Conservation (phyloP, 2,888 invertebrate genomes). For the Vannuccia rotundouncinata region DNA sequence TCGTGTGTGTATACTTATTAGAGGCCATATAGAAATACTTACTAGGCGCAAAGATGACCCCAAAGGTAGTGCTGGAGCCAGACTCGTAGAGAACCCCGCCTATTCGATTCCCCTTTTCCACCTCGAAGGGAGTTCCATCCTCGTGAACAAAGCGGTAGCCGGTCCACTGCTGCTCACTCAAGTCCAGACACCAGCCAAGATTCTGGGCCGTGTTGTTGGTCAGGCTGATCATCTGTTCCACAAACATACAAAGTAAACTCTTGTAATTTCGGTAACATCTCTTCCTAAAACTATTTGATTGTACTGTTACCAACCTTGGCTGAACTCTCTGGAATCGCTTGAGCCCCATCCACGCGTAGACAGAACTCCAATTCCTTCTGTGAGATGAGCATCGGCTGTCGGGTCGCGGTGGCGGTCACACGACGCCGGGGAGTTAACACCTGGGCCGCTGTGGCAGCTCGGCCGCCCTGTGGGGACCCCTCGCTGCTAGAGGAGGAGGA, state of each 20-base stretch:
- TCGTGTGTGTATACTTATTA: no score
- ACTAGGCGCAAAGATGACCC: slow-evolving; percentile 53
- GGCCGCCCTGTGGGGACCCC: slow-evolving; percentile 42
- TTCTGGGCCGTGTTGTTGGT: slow-evolving; percentile 50
- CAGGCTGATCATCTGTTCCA: slow-evolving; percentile 46
- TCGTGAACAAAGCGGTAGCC: slow-evolving; percentile 52
- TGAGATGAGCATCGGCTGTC: slow-evolving; percentile 52
- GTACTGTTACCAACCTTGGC: not conserved
- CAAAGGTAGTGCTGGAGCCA: slow-evolving; percentile 45
- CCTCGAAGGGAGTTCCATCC: slow-evolving; percentile 49
- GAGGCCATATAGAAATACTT: slow-evolving; percentile 42
- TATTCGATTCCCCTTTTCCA: slow-evolving; percentile 44
- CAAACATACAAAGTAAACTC: slow-evolving; percentile 19
- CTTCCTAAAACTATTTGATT: not conserved
- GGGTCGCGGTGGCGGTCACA: slow-evolving; percentile 53
- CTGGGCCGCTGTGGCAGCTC: slow-evolving; percentile 42
- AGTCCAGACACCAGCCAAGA: slow-evolving; percentile 51
- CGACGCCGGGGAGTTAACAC: slow-evolving; percentile 51
- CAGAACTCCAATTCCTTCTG: slow-evolving; percentile 48
- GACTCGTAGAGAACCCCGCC: slow-evolving; percentile 51
- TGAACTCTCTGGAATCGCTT: not conserved
- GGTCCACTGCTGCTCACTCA: slow-evolving; percentile 47
- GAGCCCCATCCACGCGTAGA: slow-evolving; percentile 43
- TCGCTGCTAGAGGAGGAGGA: not conserved
- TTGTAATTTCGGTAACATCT: not conserved